Percentiles rank a stretch among this genome's conserved stretches.
Conservation (phyloP, 2,888 invertebrate genomes). For the Eugnorisma glareosa region DNA sequence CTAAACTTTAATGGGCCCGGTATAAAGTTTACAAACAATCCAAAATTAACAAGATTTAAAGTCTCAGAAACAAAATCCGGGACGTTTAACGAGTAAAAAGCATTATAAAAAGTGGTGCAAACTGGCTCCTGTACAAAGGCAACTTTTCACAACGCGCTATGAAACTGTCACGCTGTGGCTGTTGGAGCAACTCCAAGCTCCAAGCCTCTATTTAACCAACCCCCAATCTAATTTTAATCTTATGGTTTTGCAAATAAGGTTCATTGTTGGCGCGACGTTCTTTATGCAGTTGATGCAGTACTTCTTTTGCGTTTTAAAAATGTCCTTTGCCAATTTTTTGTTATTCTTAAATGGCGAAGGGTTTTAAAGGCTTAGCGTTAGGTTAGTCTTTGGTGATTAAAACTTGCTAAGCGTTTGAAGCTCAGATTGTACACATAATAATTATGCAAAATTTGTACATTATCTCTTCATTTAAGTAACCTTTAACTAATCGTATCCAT, state of each 20-base stretch:
- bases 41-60: constrained; percentile 69
- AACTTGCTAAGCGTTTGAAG: constrained; percentile 11
- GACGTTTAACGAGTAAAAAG: constrained; percentile 66
- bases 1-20: constrained; percentile 35
- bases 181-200: constrained; percentile 68
- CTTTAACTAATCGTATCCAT: neutral
- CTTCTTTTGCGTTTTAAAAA: constrained; percentile 50
- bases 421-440: neutral
- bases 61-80: constrained; percentile 62
- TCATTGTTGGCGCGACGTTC: constrained; percentile 32
- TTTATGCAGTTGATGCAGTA: constrained; percentile 52
- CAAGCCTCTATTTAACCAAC: constrained; percentile 50
- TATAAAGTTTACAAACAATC: constrained; percentile 57
- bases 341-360: constrained; percentile 47
- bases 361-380: constrained; percentile 44
- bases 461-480: neutral
- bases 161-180: constrained; percentile 76
- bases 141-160: constrained; percentile 76
- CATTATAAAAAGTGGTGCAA: constrained; percentile 65
- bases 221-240: constrained; percentile 52
- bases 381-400: constrained; percentile 34
- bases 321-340: constrained; percentile 62
- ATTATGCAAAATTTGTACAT: neutral
- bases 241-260: constrained; percentile 43
- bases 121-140: constrained; percentile 71